These are phyloP conservation scores for Salvelinus fontinalis DNA, from an alignment of 2,113 vertebrate species.

Conservation along the genomic window DNA sequence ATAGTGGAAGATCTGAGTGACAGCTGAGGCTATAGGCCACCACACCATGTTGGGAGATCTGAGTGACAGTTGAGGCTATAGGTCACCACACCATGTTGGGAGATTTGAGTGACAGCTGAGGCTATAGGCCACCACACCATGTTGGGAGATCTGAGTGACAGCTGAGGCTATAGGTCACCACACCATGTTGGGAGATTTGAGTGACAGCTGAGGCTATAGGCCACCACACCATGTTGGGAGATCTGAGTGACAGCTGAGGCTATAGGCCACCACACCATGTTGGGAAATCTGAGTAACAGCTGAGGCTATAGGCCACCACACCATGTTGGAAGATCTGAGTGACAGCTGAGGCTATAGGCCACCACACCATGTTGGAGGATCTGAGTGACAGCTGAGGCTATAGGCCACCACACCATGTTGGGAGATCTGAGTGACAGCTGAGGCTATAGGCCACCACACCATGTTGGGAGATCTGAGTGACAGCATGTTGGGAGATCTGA, in stretches of 20 bases:
- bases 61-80: too few relatives aligned
- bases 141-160: slow-evolving; percentile 40
- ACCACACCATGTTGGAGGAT: slow-evolving; percentile 19
- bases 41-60: too few relatives aligned
- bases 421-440: slow-evolving; percentile 38
- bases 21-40: too few relatives aligned
- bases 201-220: slow-evolving; percentile 39
- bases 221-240: not conserved
- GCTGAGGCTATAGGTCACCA: too few relatives aligned
- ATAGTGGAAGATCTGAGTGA: slow-evolving; percentile 34
- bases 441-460: too few relatives aligned
- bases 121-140: not conserved
- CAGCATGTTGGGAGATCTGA: slow-evolving; percentile 20
- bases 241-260: slow-evolving; percentile 40
- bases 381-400: slow-evolving; percentile 29
- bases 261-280: too few relatives aligned
- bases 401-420: not conserved
- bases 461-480: too few relatives aligned
- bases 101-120: slow-evolving; percentile 41
- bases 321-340: slow-evolving; percentile 24
- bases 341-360: too few relatives aligned
- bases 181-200: slow-evolving; percentile 20
- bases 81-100: not conserved
- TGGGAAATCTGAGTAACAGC: too few relatives aligned
- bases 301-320: too few relatives aligned